Base-by-base conservation (phyloP, 2,797 vertebrate genomes). In the Spinus olivaceus region DNA sequence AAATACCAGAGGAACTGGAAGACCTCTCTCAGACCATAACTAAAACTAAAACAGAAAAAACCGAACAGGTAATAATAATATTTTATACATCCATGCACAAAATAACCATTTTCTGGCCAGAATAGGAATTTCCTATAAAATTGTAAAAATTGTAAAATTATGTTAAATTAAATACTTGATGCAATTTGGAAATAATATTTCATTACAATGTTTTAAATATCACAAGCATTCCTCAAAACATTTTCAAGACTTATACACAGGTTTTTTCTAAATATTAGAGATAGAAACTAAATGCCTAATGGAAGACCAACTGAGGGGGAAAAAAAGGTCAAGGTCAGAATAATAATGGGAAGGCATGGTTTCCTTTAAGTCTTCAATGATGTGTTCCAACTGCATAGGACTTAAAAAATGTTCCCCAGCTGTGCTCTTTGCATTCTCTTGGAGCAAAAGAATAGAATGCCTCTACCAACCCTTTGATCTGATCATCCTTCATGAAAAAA, bases 1-100 rank as follows among this genome's bases (percentile, higher is more conserved):
- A 97, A 87, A 96, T 97, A 44, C 83, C 86, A 61, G 60, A 93
- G n/a, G 92, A 94, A 59, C 76, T 92, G 54, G 91, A 91, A 74
- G 83, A 66, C 35, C 70, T 47, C 14, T 42, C 65, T 91, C 93
- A 96, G 73, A 93, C 72, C 17, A 28, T 54, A 47, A 35, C 91
- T 86, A 79, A 86, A 44, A 61, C 74, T 53, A 12, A 92, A 88
- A 35, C 9, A 81, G 49, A 53, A 81, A 44, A 82, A 72, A 95
- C 20, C 25, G 90, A 93, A 69, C 63, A 79, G 96, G 98, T 98
- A 97, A 65, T 79, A 84, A 64, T 59, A 19, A 53, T 42, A 4
- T 66, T 94, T 61, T 67, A 30, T 42, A 69, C 32, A 37, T 53
- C 24, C 23, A 46, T 66, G 49, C 9, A 50, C 32, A 88, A 78